Evolutionary conservation across 2,797 vertebrate genomes (phyloP), one percentile per base, ranked within the genome.

Genomic region (Periparus ater): DNA sequence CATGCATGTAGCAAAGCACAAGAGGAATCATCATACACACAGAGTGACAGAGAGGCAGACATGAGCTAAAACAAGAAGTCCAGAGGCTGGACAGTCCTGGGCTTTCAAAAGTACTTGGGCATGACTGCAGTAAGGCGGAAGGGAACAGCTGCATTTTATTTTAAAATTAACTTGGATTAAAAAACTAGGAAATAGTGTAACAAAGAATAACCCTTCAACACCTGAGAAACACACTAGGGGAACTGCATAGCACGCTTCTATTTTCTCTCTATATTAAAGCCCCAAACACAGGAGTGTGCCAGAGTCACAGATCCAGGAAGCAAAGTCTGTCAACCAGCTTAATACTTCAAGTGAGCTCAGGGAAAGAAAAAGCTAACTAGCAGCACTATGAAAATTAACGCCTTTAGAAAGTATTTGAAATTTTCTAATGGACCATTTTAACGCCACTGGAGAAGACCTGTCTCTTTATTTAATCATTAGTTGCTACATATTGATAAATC

Each of bases 401-500:
- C 38, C 66, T 77, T 57, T 34, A 82, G 65, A 94, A 92, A 95
- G 82, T 67, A 86, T 61, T 94, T 87, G 51, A 38, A 3, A 48
- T 85, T 87, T 90, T 90, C 60, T 73, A 93, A 85, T 26, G 34
- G 53, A 81, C 40, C 7, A 2, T 77, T 83, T 55, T 65, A 84
- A 58, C 8, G 4, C 45, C 32, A 82, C 27, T 63, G 40, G 26
- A 85, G 76, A 94, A 93, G n/a, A 72, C 6, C 34, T 5, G 9
- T 67, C 72, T 71, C 74, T 77, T 71, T 67, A 87, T 76, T 92
- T 93, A 80, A 95, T 62, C 51, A 94, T 80, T 77, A 89, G 34
- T 74, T 87, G 60, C 66, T 85, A 73, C 30, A 50, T 71, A 88
- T 30, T 65, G 88, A 95, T 93, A 88, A 91, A 94, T 87, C 87